A percentile compares a stretch with the other conserved stretches of the same genome.
phyloP scores from a whole-genome alignment of 2,113 vertebrate genomes.

The Solenodon paradoxus region DNA sequence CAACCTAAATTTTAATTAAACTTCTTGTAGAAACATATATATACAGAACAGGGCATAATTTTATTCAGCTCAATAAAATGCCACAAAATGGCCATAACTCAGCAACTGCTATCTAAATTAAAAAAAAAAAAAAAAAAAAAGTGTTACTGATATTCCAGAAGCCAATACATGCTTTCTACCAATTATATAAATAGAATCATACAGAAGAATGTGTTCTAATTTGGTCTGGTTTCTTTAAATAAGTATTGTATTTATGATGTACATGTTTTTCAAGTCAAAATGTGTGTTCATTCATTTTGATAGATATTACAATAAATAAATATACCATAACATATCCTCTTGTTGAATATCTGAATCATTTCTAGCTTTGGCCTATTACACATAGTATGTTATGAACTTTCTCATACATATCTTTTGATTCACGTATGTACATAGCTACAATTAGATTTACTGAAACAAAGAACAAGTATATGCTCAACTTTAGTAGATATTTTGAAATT shows the following conservation, averaged over 20 bases:
- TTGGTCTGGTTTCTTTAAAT: background rate
- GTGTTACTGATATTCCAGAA: background rate
- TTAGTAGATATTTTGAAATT: background rate
- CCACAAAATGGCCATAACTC: background rate
- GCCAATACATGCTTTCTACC: background rate
- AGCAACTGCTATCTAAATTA: background rate
- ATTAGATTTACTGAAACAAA: constrained; percentile 8
- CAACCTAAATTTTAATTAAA: constrained; percentile 23
- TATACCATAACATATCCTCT: background rate
- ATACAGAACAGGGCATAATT: background rate
- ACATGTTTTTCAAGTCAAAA: background rate
- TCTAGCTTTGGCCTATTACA: background rate
- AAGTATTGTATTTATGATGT: background rate
- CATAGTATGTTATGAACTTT: background rate
- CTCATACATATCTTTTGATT: background rate
- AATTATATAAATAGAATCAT: background rate
- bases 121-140: background rate
- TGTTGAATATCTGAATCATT: background rate
- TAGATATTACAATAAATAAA: background rate
- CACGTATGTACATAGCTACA: background rate
- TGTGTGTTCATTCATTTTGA: background rate
- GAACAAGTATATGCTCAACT: background rate
- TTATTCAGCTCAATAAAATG: background rate
- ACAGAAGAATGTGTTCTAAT: background rate
- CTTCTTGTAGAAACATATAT: background rate